phyloP scores from a whole-genome alignment of 2,113 vertebrate species.

The Pimephales promelas region DNA sequence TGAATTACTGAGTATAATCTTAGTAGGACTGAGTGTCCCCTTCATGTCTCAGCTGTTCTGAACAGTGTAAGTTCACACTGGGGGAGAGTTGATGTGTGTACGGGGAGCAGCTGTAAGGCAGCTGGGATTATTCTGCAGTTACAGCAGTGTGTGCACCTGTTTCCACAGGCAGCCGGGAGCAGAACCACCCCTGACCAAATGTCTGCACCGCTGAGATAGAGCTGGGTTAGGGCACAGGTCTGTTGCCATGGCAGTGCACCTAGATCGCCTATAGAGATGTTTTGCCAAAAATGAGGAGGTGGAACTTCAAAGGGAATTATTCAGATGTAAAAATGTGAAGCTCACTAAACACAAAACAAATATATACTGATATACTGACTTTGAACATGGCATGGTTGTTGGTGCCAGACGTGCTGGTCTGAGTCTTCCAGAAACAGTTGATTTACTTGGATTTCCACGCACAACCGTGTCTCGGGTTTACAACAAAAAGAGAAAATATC shows the following conservation, averaged over 20 bases:
- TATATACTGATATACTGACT: background rate
- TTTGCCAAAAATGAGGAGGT: background rate
- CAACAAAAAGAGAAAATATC: no score
- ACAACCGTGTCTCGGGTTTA: no score
- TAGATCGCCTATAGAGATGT: background rate
- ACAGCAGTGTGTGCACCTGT: background rate
- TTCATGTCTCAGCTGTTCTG: constrained; percentile 22
- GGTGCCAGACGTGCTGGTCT: no score
- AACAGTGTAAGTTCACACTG: constrained; percentile 14
- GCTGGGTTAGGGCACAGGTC: background rate
- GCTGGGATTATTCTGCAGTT: background rate
- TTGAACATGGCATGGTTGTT: no score
- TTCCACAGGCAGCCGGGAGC: constrained; percentile 16
- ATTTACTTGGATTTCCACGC: no score
- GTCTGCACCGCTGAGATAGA: background rate
- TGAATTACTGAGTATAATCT: background rate
- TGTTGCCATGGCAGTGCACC: constrained; percentile 26
- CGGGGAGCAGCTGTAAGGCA: constrained; percentile 15
- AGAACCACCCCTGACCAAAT: constrained; percentile 7
- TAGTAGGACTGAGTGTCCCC: background rate
- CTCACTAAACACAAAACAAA: background rate
- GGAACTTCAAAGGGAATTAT: background rate
- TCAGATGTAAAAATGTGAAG: background rate
- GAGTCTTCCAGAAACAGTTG: no score
- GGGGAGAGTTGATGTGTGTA: background rate